These are phyloP conservation scores for Siderastrea siderea DNA, from an alignment of 92 coral and sea anemone species.

Conservation along the genomic window DNA sequence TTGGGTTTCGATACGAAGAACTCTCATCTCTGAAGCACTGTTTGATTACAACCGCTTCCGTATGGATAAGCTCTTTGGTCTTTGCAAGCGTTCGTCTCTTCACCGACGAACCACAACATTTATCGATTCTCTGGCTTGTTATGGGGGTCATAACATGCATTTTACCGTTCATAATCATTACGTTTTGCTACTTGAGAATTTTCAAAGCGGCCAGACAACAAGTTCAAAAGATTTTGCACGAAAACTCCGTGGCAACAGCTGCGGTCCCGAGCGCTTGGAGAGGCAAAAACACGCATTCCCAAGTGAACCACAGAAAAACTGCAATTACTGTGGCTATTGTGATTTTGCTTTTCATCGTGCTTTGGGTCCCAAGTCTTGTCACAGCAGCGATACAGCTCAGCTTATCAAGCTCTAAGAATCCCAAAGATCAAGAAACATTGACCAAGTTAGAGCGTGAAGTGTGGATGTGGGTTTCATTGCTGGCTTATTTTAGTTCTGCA, in stretches of 20 bases:
- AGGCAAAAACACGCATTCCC: background rate
- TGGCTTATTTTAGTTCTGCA: conserved; percentile 67
- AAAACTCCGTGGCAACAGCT: background rate
- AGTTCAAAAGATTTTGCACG: conserved; percentile 31
- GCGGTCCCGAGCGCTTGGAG: background rate
- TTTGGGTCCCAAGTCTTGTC: conserved; percentile 69
- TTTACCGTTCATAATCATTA: conserved; percentile 51
- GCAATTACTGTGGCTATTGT: conserved; percentile 67
- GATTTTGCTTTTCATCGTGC: conserved; percentile 51
- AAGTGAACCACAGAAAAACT: conserved; percentile 50
- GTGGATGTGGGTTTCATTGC: conserved; percentile 65
- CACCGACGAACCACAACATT: conserved; percentile 28
- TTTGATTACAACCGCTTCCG: conserved; percentile 13
- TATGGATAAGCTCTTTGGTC: conserved; percentile 57
- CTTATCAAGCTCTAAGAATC: conserved; percentile 25
- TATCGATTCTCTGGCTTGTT: conserved; percentile 61
- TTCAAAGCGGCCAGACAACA: conserved; percentile 56
- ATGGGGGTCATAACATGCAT: conserved; percentile 54
- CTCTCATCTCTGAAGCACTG: conserved; percentile 43
- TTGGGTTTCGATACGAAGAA: conserved; percentile 42
- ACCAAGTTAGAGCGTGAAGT: conserved; percentile 35
- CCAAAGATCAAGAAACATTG: conserved; percentile 9
- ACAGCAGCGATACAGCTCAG: conserved; percentile 55
- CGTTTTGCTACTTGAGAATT: conserved; percentile 64
- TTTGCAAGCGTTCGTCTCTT: conserved; percentile 60